Percentiles rank a stretch among this genome's conserved stretches.
Conservation (phyloP, 2,113 vertebrate species). For the Sarotherodon lohbergeri region DNA sequence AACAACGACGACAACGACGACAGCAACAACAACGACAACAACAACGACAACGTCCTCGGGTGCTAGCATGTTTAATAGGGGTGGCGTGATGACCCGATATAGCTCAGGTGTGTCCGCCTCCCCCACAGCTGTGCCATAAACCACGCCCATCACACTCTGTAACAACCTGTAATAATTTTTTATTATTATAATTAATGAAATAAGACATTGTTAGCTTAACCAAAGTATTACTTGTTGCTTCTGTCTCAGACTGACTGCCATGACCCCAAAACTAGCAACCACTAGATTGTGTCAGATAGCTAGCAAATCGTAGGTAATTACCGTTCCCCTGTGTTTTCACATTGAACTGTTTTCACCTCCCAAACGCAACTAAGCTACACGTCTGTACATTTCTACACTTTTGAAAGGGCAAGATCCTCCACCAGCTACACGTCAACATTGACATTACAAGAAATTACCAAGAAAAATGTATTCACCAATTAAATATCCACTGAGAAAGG, state of each 20-base stretch:
- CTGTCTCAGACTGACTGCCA: background rate
- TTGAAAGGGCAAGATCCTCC: background rate
- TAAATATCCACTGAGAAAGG: background rate
- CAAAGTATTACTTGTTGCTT: background rate
- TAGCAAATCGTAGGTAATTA: background rate
- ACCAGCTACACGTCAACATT: background rate
- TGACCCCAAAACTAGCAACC: background rate
- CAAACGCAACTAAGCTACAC: background rate
- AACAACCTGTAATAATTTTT: background rate
- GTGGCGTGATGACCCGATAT: rapidly evolving
- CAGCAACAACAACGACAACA: rapidly evolving
- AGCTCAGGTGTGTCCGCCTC: background rate
- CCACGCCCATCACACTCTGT: background rate
- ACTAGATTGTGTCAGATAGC: background rate
- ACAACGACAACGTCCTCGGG: rapidly evolving
- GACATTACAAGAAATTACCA: background rate
- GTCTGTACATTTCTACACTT: background rate
- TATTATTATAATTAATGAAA: background rate
- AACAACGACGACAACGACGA: background rate
- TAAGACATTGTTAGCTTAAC: background rate
- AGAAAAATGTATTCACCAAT: background rate
- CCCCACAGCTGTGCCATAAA: background rate
- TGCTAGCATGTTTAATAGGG: background rate
- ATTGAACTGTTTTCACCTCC: background rate
- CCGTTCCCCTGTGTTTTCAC: background rate